Conservation (phyloP, 2,797 vertebrate species). For the Thripadectes ignobilis region DNA sequence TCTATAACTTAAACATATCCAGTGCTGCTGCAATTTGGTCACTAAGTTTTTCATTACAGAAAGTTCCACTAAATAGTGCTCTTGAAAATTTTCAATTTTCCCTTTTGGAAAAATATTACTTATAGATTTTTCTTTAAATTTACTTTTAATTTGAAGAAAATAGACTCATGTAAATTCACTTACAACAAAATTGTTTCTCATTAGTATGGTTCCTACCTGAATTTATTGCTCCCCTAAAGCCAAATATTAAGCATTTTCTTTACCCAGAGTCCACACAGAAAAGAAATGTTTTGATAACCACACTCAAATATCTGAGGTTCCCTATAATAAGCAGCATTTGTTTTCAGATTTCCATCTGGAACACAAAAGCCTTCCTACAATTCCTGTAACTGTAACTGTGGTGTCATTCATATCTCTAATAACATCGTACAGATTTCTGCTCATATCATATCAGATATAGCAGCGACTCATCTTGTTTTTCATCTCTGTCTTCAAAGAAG, state of each 20-base stretch:
- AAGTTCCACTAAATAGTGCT: neutral
- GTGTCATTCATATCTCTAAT: constrained; percentile 24
- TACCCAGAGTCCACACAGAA: neutral
- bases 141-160: constrained; percentile 4
- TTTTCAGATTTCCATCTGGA: neutral
- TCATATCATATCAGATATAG: neutral
- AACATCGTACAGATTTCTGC: constrained; percentile 25
- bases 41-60: neutral
- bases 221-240: neutral
- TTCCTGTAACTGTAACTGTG: neutral
- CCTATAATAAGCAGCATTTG: neutral
- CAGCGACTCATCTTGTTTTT: constrained; percentile 34
- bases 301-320: neutral
- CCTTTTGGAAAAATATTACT: neutral
- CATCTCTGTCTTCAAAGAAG: constrained; percentile 59
- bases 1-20: neutral
- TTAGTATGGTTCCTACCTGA: neutral
- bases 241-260: neutral
- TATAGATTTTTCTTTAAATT: neutral
- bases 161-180: neutral
- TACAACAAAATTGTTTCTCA: neutral
- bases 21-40: neutral
- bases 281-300: neutral
- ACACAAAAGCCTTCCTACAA: constrained; percentile 11
- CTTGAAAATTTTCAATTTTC: neutral